Base-by-base conservation (phyloP, 2,113 vertebrate genomes). In the Cephalophus harveyi region DNA sequence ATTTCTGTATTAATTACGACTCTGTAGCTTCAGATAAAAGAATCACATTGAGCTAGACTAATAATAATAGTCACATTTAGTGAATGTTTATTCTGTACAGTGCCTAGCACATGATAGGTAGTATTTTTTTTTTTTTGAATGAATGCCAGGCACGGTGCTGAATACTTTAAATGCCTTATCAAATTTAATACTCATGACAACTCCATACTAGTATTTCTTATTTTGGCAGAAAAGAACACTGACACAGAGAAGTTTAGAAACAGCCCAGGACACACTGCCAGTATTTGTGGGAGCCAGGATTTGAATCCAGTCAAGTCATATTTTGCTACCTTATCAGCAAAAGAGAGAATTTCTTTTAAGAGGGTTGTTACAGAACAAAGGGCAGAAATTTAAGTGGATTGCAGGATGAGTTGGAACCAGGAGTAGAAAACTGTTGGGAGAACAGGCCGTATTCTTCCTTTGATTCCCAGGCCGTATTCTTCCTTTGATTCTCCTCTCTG, bases 351-450 rank as follows among this genome's bases (percentile, higher is more conserved):
- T 93, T 87, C 30, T 91, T 91, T 25, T 96, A 86, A 94, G 48
- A 71, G 36, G 2, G 6, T 52, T 84, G 12, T 87, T 36, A 60
- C 5, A 84, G 83, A 97, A 60, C 14, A 6, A 90, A 95, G 79
- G 36, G 43, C 9, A 83, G 71, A 94, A 89, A 94, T 78, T 60
- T 85, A 94, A 9, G n/a, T 78, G 17, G 11, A 60, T 87, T 79
- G 27, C 71, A 81, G 50, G 17, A 74, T 87, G 71, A 23, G 12
- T 36, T 94, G 78, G 81, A 94, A 87, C 11, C 6, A 81, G 52
- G 40, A 97, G n/a, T 67, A 85, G 76, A 87, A 91, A 96, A 23
- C 40, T 89, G n/a, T 85, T 76, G 78, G 67, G 46, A 79, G 81
- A 16, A 1, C 3, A 81, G 21, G 86, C 4, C 15, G 14, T 48